Evolutionary conservation across 2,797 vertebrate genomes (phyloP).

Genomic region (Cetoscarus ocellatus): DNA sequence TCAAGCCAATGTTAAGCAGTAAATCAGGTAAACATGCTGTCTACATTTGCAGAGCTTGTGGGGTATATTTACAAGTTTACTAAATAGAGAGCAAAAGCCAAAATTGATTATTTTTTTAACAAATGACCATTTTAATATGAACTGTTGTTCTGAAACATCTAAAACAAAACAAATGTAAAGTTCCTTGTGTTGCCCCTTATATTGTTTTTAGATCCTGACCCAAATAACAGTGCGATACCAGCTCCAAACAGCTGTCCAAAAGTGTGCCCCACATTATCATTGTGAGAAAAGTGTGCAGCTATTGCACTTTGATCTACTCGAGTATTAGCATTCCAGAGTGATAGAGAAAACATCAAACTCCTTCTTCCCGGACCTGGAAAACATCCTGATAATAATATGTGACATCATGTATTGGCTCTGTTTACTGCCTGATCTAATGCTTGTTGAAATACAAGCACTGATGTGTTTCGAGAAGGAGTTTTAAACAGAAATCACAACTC

Average conservation of each 20-base stretch:
- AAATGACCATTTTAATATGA: too few relatives aligned
- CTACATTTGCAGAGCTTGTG: background rate
- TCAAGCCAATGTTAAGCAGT: constrained; percentile 8
- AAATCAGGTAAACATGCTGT: background rate
- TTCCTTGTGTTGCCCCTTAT: constrained; percentile 4
- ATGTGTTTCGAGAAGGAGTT: background rate
- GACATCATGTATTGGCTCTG: constrained; percentile 32
- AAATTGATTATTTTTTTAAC: background rate
- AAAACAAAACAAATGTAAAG: background rate
- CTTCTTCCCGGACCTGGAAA: constrained; percentile 33
- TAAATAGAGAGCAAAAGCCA: background rate
- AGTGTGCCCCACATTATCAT: constrained; percentile 3
- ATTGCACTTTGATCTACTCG: constrained; percentile 13
- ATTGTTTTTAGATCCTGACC: constrained; percentile 12
- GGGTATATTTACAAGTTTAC: background rate
- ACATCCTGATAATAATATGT: constrained; percentile 38
- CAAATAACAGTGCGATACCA: constrained; percentile 15
- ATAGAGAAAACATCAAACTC: constrained; percentile 18
- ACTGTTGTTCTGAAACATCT: background rate
- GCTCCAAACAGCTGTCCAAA: constrained; percentile 26
- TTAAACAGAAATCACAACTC: background rate
- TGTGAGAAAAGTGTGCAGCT: constrained; percentile 19
- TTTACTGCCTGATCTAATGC: constrained; percentile 5
- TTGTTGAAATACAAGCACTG: background rate
- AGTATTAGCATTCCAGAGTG: constrained; percentile 46